Conservation (phyloP, 2,888 invertebrate species). For the Branchellion lobata region DNA sequence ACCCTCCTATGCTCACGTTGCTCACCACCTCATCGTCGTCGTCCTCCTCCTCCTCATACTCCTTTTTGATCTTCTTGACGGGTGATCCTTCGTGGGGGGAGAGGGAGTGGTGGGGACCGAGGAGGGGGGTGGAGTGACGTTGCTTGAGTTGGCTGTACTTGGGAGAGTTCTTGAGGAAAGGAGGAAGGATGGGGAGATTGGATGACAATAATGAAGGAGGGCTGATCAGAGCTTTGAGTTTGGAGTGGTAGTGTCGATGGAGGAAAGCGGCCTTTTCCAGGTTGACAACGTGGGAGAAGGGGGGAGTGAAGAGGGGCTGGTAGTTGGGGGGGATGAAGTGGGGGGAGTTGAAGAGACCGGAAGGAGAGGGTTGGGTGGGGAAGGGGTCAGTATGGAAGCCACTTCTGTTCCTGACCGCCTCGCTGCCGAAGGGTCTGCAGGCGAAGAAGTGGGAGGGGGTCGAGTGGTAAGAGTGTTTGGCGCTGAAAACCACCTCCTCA, state of each 20-base stretch:
- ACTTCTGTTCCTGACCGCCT: not conserved
- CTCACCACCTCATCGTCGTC: not conserved
- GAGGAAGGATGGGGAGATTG: not conserved
- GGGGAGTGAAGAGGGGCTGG: not conserved
- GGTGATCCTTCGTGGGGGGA: not conserved
- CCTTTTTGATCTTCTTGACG: not conserved
- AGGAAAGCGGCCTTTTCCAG: not conserved
- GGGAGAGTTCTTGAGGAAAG: not conserved
- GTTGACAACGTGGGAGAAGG: not conserved
- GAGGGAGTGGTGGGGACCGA: not conserved
- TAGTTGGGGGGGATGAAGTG: not conserved
- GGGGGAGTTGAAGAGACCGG: slow-evolving; percentile 10
- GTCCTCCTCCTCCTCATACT: not conserved
- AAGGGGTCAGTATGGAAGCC: not conserved
- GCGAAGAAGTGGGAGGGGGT: not conserved
- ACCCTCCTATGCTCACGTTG: slow-evolving; percentile 11
- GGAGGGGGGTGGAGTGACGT: not conserved
- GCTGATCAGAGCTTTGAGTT: not conserved
- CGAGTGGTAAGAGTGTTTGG: slow-evolving; percentile 37
- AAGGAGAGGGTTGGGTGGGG: not conserved
- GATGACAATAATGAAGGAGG: not conserved
- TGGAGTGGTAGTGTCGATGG: slow-evolving; percentile 7
- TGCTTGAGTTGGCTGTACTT: not conserved
- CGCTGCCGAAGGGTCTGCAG: slow-evolving; percentile 5
- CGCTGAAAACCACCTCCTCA: not conserved